Evolutionary conservation across 1,140 invertebrate species (phyloP), one percentile per base, ranked within the genome.

Genomic region (Tyrophagus putrescentiae): DNA sequence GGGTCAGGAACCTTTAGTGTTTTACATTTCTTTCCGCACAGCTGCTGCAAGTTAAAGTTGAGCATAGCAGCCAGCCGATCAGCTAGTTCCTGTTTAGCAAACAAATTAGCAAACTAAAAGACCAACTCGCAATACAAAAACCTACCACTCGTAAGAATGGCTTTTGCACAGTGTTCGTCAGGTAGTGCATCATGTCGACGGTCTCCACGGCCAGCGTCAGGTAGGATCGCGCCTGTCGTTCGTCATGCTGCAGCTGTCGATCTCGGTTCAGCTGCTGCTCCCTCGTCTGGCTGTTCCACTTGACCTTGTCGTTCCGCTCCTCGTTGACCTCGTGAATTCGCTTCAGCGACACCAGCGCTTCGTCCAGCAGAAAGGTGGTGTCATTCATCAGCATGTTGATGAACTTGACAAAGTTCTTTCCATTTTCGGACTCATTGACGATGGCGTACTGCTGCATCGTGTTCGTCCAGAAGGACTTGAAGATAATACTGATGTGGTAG

Each of bases 151-250:
- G 79, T 60, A 95, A 75, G 71, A 98, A 98, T 21, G 93, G 92
- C 70, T 92, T 84, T 64, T 85, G 85, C 57, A 97, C 95, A 66
- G 94, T 85, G 50, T 85, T 81, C 5, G 93, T 97, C 52, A 98
- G 76, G 73, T 97, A 96, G 69, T 95, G 86, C 72, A 98, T 88
- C 89, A 98, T 94, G 67, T 97, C 88, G 44, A 98, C 91, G 4
- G 93, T 98, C 70, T 98, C 93, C 63, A 84, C 81, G 23, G 91
- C 93, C 28, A 98, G 74, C 7, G 91, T 94, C 50, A 98, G 76
- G 74, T 97, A 98, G 0, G 89, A 95, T 58, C 86, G 81, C 71
- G 92, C 95, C 70, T 94, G 89, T 36, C 91, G 76, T 72, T 96
- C 92, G 73, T 96, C 92, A 60, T 84, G 85, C 4, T 81, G 77